These are phyloP conservation scores for Apostichopus californicus DNA, from an alignment of 35 echinoderm and acorn worm genomes.

Conservation along the genomic window DNA sequence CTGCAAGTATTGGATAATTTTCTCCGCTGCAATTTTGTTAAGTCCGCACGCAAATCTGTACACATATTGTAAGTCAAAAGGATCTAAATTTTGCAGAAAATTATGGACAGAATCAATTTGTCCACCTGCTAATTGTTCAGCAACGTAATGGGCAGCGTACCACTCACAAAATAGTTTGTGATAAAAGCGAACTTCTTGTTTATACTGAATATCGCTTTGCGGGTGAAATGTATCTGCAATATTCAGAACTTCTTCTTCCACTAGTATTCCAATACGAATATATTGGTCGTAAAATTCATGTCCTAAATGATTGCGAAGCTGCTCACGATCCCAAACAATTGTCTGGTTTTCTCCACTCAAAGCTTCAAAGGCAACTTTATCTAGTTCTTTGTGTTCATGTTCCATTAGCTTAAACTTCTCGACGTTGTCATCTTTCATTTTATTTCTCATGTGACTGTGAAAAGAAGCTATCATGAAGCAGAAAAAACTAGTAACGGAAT, in stretches of 20 bases:
- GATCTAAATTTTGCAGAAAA: background rate
- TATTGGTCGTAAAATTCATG: conserved; percentile 7
- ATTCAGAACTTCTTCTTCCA: background rate
- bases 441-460: conserved; percentile 27
- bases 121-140: no score
- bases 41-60: background rate
- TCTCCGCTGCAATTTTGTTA: no score
- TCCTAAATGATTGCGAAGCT: background rate
- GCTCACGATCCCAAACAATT: background rate
- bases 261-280: background rate
- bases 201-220: no score
- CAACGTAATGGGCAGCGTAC: background rate
- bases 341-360: background rate
- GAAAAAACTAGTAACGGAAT: conserved; percentile 22
- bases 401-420: background rate
- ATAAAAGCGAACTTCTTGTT: conserved; percentile 13
- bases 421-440: background rate
- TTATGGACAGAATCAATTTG: background rate
- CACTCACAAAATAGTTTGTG: conserved; percentile 46
- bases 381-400: background rate
- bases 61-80: no score
- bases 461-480: background rate
- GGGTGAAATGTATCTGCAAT: background rate
- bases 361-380: conserved; percentile 21
- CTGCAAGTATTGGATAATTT: background rate